phyloP scores from a whole-genome alignment of 2,797 vertebrate species.

The Lacerta viridis region DNA sequence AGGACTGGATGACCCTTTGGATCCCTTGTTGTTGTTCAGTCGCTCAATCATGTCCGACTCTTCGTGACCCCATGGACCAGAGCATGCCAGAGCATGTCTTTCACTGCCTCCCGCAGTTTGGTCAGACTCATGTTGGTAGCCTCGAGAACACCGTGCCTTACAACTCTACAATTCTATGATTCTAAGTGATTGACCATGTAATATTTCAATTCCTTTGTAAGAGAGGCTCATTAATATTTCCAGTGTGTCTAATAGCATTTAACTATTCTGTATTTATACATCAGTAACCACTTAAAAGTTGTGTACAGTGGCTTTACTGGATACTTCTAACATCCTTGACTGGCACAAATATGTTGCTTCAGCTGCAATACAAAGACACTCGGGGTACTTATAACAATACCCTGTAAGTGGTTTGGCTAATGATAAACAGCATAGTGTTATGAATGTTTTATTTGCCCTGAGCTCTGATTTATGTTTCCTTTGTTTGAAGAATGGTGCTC shows the following conservation, averaged over 20 bases:
- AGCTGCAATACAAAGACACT: slow-evolving; percentile 56
- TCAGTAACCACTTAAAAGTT: slow-evolving; percentile 55
- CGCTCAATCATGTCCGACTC: no score
- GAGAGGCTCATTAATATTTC: slow-evolving; percentile 52
- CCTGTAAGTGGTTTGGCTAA: slow-evolving; percentile 54
- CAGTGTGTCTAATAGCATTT: slow-evolving; percentile 51
- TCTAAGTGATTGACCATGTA: slow-evolving; percentile 28
- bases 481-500: slow-evolving; percentile 33
- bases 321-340: slow-evolving; percentile 37
- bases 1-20: no score
- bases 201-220: slow-evolving; percentile 44
- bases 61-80: no score
- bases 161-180: no score
- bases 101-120: no score
- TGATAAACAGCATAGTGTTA: slow-evolving; percentile 52
- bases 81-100: no score
- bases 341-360: slow-evolving; percentile 38
- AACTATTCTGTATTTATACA: slow-evolving; percentile 56
- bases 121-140: no score
- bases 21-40: no score
- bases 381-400: slow-evolving; percentile 57
- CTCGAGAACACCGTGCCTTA: no score
- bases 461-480: slow-evolving; percentile 32
- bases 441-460: slow-evolving; percentile 61
- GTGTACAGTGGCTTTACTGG: slow-evolving; percentile 57